phyloP scores from a whole-genome alignment of 2,888 invertebrate genomes.

The Malthinus seriepunctatus region DNA sequence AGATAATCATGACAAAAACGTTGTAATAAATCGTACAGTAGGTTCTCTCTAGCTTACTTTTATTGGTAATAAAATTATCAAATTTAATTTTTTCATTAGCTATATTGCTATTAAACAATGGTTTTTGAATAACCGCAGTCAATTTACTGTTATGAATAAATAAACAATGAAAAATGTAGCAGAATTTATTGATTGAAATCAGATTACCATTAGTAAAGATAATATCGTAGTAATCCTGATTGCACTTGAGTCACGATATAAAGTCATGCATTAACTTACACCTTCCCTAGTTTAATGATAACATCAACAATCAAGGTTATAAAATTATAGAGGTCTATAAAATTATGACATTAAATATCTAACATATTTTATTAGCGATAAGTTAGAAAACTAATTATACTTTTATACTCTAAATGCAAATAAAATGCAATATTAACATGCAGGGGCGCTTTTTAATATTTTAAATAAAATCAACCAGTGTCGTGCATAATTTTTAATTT shows the following conservation, averaged over 20 bases:
- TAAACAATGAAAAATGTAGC: too few relatives aligned
- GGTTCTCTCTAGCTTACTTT: too few relatives aligned
- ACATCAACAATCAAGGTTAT: slow-evolving; percentile 21
- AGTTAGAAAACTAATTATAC: slow-evolving; percentile 19
- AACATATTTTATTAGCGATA: slow-evolving; percentile 20
- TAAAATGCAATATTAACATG: slow-evolving; percentile 11
- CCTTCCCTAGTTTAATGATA: slow-evolving; percentile 18
- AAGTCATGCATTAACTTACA: slow-evolving; percentile 25
- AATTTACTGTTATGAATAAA: too few relatives aligned
- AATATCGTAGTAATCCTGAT: slow-evolving; percentile 22
- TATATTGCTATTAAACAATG: too few relatives aligned
- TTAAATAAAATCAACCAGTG: too few relatives aligned
- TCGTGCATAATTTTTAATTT: too few relatives aligned
- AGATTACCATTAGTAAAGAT: slow-evolving; percentile 12
- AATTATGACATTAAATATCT: slow-evolving; percentile 27
- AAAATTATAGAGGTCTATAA: slow-evolving; percentile 18
- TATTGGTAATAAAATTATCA: too few relatives aligned
- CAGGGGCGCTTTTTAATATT: too few relatives aligned
- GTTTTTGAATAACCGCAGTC: too few relatives aligned
- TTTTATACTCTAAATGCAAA: slow-evolving; percentile 21
- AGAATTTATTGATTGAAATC: slow-evolving; percentile 3
- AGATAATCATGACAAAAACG: too few relatives aligned
- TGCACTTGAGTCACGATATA: slow-evolving; percentile 32
- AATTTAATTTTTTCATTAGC: too few relatives aligned
- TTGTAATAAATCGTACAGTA: too few relatives aligned